Percentiles rank a stretch among this genome's conserved stretches.
These are phyloP conservation scores for Hetaerina titia DNA, from an alignment of 2,888 invertebrate species.

Conservation along the genomic window DNA sequence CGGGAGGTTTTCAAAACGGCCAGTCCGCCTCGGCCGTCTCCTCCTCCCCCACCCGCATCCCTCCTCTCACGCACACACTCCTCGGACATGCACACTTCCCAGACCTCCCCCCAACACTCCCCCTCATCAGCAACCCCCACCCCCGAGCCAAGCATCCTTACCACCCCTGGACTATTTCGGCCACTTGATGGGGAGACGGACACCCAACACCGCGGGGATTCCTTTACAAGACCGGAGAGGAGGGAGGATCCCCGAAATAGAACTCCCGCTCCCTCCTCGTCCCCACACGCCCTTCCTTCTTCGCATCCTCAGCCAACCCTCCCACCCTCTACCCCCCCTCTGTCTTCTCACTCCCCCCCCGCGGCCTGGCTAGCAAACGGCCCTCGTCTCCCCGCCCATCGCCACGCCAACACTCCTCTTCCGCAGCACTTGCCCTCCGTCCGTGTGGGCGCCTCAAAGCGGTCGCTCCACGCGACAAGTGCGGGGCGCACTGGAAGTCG, in stretches of 20 bases:
- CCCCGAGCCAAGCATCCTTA: neutral
- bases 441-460: neutral
- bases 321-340: neutral
- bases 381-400: neutral
- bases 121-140: neutral
- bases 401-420: neutral
- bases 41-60: neutral
- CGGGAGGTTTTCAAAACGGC: neutral
- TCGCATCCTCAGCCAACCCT: neutral
- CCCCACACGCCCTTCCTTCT: neutral
- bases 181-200: conserved; percentile 57
- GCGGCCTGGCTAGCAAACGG: neutral
- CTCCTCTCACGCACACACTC: neutral
- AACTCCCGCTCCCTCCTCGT: neutral
- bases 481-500: too few species aligned
- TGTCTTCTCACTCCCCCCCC: neutral
- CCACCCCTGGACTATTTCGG: conserved; percentile 62
- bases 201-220: conserved; percentile 53
- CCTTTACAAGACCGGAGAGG: conserved; percentile 38
- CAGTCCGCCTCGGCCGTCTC: neutral
- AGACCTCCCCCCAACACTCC: neutral
- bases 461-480: too few species aligned
- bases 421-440: neutral
- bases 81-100: neutral
- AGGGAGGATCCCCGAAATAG: conserved; percentile 36